These are phyloP conservation scores for Drosophila tropicalis DNA, from an alignment of 1,140 invertebrate genomes.

Conservation along the genomic window DNA sequence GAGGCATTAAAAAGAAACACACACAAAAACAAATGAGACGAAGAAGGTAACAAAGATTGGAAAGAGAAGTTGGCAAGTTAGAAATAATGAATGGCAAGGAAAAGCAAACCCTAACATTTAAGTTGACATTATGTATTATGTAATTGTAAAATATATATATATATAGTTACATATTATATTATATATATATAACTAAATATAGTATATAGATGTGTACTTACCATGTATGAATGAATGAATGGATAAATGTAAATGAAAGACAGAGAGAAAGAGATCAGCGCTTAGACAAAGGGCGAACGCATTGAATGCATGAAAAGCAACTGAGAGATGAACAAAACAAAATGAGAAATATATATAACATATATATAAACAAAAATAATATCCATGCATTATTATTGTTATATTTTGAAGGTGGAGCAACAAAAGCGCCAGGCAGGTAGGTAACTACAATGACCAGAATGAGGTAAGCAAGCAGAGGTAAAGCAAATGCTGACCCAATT, in stretches of 20 bases:
- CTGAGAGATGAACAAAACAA: constrained; percentile 65
- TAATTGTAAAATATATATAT: constrained; percentile 68
- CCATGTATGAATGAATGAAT: constrained; percentile 29
- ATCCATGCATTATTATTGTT: constrained; percentile 60
- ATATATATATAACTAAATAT: constrained; percentile 53
- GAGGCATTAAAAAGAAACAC: constrained; percentile 40
- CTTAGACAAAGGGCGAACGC: constrained; percentile 61
- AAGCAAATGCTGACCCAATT: constrained; percentile 58
- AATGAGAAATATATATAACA: constrained; percentile 64
- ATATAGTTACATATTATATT: constrained; percentile 21
- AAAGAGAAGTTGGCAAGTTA: constrained; percentile 38
- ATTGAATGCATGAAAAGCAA: constrained; percentile 72
- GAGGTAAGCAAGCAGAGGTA: neutral
- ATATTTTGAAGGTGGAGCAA: constrained; percentile 40
- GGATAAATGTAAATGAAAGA: constrained; percentile 11
- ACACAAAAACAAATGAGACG: constrained; percentile 27
- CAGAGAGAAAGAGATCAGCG: constrained; percentile 34
- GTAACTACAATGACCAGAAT: constrained; percentile 22
- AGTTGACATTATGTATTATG: constrained; percentile 69
- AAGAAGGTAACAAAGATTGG: constrained; percentile 17
- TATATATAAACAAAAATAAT: constrained; percentile 63
- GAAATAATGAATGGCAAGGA: constrained; percentile 25
- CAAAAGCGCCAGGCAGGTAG: constrained; percentile 18
- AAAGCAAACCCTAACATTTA: constrained; percentile 55
- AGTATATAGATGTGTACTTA: constrained; percentile 76